Evolutionary conservation across 2,113 vertebrate genomes (phyloP), one percentile per base, ranked within the genome.

Genomic region (Okapia johnstoni): DNA sequence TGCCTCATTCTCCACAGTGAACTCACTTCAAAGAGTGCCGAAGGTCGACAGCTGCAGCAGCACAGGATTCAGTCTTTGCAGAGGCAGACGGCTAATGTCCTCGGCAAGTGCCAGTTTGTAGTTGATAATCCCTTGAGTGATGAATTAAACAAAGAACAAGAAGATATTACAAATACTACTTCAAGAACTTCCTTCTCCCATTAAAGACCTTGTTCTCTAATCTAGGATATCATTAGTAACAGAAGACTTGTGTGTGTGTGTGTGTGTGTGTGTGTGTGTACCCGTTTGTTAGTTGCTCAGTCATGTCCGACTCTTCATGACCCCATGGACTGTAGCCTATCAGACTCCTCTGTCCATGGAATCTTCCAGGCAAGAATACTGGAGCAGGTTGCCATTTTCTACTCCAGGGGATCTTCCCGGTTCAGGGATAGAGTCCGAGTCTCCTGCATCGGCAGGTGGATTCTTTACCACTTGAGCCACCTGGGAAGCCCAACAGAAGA

Each of bases 151-250:
- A 98, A 98, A 61, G 97, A 98, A 63, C 97, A 98, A 54, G 98
- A 99, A 88, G 99, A 99, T 86, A 97, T 96, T 96, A 96, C 88
- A 80, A 98, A 96, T n/a, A 36, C 93, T 4, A 98, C 99, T 99
- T 40, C 98, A 98, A 52, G 98, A 98, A 93, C 98, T 99, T 95
- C 99, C 99, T 30, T 91, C 98, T 8, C 98, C 99, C 85, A 88
- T 99, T 97, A 99, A 99, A 97, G 99, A 99, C 76, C 99, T 99
- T 94, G 99, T 99, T 92, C 98, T 99, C 94, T 98, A 99, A 95
- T 98, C 99, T 93, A 99, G 98, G 98, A 99, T 99, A 96, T 96
- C 98, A 2, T 99, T 99, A 30, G 95, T 98, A 91, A 99, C 98
- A 23, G 99, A 66, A 66, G 33, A n/a, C 8, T 0, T 63, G 7